Conservation (phyloP, 2,888 invertebrate species). For the Drosophila borealis region DNA sequence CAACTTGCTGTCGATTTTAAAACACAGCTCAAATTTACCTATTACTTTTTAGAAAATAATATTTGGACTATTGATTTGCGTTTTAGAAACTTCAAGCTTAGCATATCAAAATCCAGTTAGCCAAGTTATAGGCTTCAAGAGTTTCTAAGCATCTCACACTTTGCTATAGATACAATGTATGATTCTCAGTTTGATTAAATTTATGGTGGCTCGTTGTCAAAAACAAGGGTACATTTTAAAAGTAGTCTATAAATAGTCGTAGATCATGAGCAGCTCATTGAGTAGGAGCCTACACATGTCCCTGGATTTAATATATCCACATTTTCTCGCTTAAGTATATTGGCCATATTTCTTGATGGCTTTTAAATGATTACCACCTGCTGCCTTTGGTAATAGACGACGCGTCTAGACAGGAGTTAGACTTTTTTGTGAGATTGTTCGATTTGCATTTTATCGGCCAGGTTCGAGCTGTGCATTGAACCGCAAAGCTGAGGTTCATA, state of each 20-base stretch:
- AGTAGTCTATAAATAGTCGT: constrained; percentile 13
- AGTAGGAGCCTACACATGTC: neutral
- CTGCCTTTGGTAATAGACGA: constrained; percentile 46
- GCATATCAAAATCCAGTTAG: neutral
- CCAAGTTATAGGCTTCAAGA: neutral
- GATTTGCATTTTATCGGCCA: constrained; percentile 62
- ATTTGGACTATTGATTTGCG: too few relatives aligned
- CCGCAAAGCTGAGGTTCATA: constrained; percentile 36
- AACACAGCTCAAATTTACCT: too few relatives aligned
- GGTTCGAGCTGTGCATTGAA: constrained; percentile 56
- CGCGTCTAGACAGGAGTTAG: constrained; percentile 66
- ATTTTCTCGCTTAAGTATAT: constrained; percentile 27
- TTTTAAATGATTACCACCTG: constrained; percentile 56
- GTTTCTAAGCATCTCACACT: neutral
- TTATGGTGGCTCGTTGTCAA: neutral
- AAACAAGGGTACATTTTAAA: constrained; percentile 8
- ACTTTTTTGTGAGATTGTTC: constrained; percentile 42
- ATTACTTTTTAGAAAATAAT: too few relatives aligned
- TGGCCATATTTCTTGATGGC: constrained; percentile 48
- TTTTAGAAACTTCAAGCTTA: neutral
- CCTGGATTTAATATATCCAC: constrained; percentile 16
- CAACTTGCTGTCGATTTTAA: too few relatives aligned
- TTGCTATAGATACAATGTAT: constrained; percentile 6
- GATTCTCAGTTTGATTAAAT: neutral
- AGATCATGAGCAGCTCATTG: constrained; percentile 7